Percentiles rank a stretch among this genome's conserved stretches.
These are phyloP conservation scores for Torymus auratus DNA, from an alignment of 2,888 invertebrate species.

Conservation along the genomic window DNA sequence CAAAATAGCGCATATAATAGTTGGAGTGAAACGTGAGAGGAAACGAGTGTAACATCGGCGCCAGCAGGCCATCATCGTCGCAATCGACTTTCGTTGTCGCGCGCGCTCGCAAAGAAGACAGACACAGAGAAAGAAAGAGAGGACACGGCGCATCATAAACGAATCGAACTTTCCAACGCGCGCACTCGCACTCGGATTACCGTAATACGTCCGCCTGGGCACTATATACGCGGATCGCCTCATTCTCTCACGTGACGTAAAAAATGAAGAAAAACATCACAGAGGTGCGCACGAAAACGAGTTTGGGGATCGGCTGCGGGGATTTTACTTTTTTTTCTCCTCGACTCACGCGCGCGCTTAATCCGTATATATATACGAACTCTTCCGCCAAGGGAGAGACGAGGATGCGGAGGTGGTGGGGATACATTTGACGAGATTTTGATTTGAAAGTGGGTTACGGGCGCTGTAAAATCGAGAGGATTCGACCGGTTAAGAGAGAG, in stretches of 20 bases:
- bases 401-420: background rate
- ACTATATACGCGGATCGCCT: too few species aligned
- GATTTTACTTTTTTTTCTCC: slow-evolving; percentile 38
- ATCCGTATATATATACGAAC: too few species aligned
- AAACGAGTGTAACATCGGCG: too few species aligned
- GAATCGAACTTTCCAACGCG: slow-evolving; percentile 49
- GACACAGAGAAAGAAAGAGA: background rate
- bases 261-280: slow-evolving; percentile 23
- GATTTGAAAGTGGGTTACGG: slow-evolving; percentile 51
- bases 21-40: too few species aligned
- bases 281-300: slow-evolving; percentile 19
- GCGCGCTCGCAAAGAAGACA: background rate
- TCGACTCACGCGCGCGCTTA: background rate
- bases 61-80: background rate
- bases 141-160: slow-evolving; percentile 22
- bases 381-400: background rate
- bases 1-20: too few species aligned
- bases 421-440: slow-evolving; percentile 33
- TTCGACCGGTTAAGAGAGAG: background rate
- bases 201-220: slow-evolving; percentile 35
- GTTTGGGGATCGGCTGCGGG: slow-evolving; percentile 26
- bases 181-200: slow-evolving; percentile 38
- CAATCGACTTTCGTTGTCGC: slow-evolving; percentile 44
- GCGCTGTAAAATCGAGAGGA: slow-evolving; percentile 36
- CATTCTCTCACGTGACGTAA: slow-evolving; percentile 10